Base-by-base conservation (phyloP, 2,888 invertebrate species). In the Prostheceraeus crozeri region DNA sequence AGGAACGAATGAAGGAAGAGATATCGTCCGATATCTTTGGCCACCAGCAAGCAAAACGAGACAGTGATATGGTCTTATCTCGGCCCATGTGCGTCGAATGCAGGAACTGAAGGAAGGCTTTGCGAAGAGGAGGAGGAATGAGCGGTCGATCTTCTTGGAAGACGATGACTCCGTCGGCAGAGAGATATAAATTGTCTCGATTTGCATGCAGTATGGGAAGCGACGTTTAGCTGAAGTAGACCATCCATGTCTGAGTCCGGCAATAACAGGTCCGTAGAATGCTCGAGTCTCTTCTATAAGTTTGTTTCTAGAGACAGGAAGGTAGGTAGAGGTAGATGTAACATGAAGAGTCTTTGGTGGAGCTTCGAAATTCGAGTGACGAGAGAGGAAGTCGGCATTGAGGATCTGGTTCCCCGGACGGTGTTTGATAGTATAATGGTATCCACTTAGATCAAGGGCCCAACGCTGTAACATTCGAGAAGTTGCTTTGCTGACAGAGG, bases 191-290 rank as follows among this genome's bases (percentile, higher is more conserved):
- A n/a, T n/a, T n/a, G n/a, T n/a, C n/a, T n/a, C n/a, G n/a, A n/a
- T n/a, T n/a, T n/a, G n/a, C n/a, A n/a, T n/a, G n/a, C n/a, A n/a
- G n/a, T n/a, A n/a, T n/a, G 48, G 28, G 28, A 48, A 19, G 28
- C 48, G 23, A 28, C 28, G 48, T 48, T 40, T 40, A 30, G 48
- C 48, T 48, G 23, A 28, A 48, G 23, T 48, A 28, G 48, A 48
- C 48, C 48, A 48, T 48, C 48, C 48, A 23, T 48, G 48, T 11
- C 28, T 48, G 48, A 48, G 3, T 4, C 48, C 48, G 23, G 48
- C 3, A 14, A 48, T 25, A 48, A 48, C 23, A 28, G 48, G 28
- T 25, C 48, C 48, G 28, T 28, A 48, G 8, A 48, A 4, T 16
- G 23, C 28, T 48, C 28, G 23, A 28, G 48, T 48, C 19, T 48